These are phyloP conservation scores for Pollachius pollachius DNA, from an alignment of 2,113 vertebrate species.

Conservation along the genomic window DNA sequence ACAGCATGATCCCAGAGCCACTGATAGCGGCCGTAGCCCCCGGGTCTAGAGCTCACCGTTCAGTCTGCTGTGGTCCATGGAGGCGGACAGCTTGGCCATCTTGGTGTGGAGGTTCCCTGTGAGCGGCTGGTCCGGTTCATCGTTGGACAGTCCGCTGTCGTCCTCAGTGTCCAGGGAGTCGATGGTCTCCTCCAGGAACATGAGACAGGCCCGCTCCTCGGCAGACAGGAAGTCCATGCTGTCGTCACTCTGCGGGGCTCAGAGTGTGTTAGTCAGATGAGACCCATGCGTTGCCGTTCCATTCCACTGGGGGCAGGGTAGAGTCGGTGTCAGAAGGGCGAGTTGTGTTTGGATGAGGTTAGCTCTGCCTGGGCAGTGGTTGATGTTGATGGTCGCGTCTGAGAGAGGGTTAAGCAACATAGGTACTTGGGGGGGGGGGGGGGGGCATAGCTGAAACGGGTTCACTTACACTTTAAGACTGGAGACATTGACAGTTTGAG, in stretches of 20 bases:
- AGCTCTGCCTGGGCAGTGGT: too few species aligned
- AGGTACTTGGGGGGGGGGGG: too few species aligned
- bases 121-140: slow-evolving; percentile 60
- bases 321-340: too few species aligned
- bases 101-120: slow-evolving; percentile 47
- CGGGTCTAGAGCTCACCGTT: slow-evolving; percentile 45
- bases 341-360: too few species aligned
- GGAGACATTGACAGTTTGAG: too few species aligned
- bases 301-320: too few species aligned
- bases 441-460: too few species aligned
- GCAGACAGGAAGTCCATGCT: slow-evolving; percentile 86
- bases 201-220: slow-evolving; percentile 90
- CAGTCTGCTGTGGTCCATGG: slow-evolving; percentile 46
- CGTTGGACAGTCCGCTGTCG: slow-evolving; percentile 79
- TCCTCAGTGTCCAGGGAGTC: slow-evolving; percentile 85
- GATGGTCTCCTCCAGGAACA: slow-evolving; percentile 93
- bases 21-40: background rate
- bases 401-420: too few species aligned
- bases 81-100: slow-evolving; percentile 57
- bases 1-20: too few species aligned
- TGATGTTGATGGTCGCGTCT: too few species aligned
- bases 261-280: background rate
- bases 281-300: too few species aligned
- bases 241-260: slow-evolving; percentile 77
- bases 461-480: too few species aligned